These are phyloP conservation scores for Ditula angustiorana DNA, from an alignment of 2,888 invertebrate species.

Conservation along the genomic window DNA sequence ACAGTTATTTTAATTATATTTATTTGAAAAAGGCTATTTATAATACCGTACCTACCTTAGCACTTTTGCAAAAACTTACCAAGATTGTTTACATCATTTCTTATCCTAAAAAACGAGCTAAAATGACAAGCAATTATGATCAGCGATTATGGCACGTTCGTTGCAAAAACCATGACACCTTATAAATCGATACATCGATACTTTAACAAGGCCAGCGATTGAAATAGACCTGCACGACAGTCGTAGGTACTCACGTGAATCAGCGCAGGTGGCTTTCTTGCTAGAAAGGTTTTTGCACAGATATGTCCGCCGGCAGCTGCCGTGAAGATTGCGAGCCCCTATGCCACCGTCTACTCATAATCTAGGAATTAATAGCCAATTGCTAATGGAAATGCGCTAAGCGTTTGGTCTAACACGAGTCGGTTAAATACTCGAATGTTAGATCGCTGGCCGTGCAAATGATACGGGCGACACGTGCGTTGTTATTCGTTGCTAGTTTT, in stretches of 20 bases:
- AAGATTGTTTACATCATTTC: no score
- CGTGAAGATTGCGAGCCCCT: conserved; percentile 82
- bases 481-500: conserved; percentile 25
- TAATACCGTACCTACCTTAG: no score
- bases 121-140: background rate
- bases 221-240: conserved; percentile 39
- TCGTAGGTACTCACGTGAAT: conserved; percentile 51
- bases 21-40: no score
- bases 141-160: background rate
- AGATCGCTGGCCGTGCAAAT: conserved; percentile 60
- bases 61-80: no score
- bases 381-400: conserved; percentile 77
- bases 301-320: conserved; percentile 70
- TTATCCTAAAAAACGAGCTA: no score
- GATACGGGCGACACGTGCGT: conserved; percentile 80
- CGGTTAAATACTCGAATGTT: conserved; percentile 70
- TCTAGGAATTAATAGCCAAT: conserved; percentile 81
- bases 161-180: conserved; percentile 22
- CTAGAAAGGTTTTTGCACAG: conserved; percentile 80
- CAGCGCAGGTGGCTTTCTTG: conserved; percentile 78
- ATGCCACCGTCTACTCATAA: conserved; percentile 74
- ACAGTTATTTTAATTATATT: no score
- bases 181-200: conserved; percentile 27
- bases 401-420: conserved; percentile 72
- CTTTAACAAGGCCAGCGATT: conserved; percentile 29